A percentile compares a stretch with the other conserved stretches of the same genome.
Conservation (phyloP, 2,797 vertebrate genomes). For the Ctenopoma kingsleyae region DNA sequence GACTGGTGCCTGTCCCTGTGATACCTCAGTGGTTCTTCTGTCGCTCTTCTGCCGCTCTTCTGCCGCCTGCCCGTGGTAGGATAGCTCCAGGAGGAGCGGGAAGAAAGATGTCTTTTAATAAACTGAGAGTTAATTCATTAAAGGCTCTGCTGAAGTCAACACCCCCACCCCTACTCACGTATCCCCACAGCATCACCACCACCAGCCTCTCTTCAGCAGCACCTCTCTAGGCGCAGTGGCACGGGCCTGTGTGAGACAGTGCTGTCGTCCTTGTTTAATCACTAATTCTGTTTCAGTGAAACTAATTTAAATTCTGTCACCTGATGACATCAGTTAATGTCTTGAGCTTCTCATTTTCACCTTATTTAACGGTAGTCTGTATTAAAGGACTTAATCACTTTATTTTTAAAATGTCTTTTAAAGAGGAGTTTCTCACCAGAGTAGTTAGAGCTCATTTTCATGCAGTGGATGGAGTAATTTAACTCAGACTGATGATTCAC, state of each 20-base stretch:
- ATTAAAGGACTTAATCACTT: not conserved
- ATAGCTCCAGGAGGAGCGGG: conserved; percentile 44
- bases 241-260: conserved; percentile 17
- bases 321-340: not conserved
- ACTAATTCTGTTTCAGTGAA: no score
- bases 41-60: conserved; percentile 36
- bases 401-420: not conserved
- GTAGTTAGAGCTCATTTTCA: not conserved
- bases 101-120: conserved; percentile 28
- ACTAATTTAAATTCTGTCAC: not conserved
- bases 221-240: conserved; percentile 53
- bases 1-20: conserved; percentile 54
- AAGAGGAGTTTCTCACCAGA: conserved; percentile 5
- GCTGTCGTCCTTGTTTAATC: not conserved
- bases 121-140: conserved; percentile 6
- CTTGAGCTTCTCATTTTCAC: not conserved
- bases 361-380: not conserved
- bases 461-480: conserved; percentile 12
- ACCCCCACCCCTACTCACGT: conserved; percentile 18
- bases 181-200: conserved; percentile 13
- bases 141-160: conserved; percentile 53
- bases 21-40: no score
- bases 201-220: conserved; percentile 62
- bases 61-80: not conserved
- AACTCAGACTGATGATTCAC: conserved; percentile 25